Base-by-base conservation (phyloP, 53 echinoderm and acorn worm species). In the Astropecten irregularis region DNA sequence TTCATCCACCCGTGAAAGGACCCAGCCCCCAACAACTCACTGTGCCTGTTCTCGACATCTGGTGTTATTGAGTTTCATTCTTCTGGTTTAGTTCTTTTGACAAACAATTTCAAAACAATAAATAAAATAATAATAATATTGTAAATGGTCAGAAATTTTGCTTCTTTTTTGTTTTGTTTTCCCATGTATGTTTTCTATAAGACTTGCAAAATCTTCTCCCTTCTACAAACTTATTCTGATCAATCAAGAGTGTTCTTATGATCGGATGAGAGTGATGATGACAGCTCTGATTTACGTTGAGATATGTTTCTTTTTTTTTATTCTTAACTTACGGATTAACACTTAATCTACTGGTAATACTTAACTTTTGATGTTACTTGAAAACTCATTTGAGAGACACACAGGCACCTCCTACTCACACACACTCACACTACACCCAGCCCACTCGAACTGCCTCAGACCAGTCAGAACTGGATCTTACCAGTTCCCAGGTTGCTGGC, bases 341-440 rank as follows among this genome's bases (percentile, higher is more conserved):
- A 79, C 58, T 79, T 79, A 79, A 79, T 79, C 79, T 79, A 79
- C 79, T 46, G 79, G 62, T 40, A 79, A 79, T 61, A 62, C 33
- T 61, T 62, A 79, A 42, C 11, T 23, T 49, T 62, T 76, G 46
- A 61, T 79, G 54, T 74, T 60, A 49, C 52, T 79, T 68, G 68
- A 60, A 79, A 79, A 79, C 79, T 79, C 79, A 79, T n/a, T n/a
- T 62, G 79, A 79, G 79, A 79, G 61, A 79, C 59, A 79, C 79
- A 79, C 79, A 79, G 79, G 79, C 79, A 79, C 79, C 79, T 79
- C 79, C 79, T 79, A 79, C 79, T 79, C 79, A 79, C 79, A 47
- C 76, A 79, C 79, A 79, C 79, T 61, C 79, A 62, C 61, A 79
- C 79, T 79, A 79, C 79, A 79, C 79, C 79, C 79, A 79, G 79